Percentiles rank a stretch among this genome's conserved stretches.
These are phyloP conservation scores for Syritta pipiens DNA, from an alignment of 2,888 invertebrate genomes.

Conservation along the genomic window DNA sequence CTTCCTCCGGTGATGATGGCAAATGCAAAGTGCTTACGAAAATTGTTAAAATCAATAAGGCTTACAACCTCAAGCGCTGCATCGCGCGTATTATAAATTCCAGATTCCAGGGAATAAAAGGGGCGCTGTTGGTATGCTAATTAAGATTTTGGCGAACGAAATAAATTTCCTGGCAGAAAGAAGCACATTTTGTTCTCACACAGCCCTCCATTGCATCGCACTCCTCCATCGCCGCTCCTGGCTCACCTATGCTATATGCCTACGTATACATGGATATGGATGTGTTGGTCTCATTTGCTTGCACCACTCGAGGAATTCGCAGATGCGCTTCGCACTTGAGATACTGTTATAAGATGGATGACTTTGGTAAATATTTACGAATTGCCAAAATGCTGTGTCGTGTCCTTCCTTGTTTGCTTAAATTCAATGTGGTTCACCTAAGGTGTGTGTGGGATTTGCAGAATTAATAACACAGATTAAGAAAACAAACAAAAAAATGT, in stretches of 20 bases:
- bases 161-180: slow-evolving; percentile 49
- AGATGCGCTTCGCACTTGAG: slow-evolving; percentile 52
- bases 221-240: not conserved
- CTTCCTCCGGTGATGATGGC: slow-evolving; percentile 56
- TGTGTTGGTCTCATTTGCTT: slow-evolving; percentile 1
- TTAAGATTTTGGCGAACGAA: slow-evolving; percentile 67
- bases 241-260: slow-evolving; percentile 1
- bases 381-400: slow-evolving; percentile 37
- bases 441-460: not conserved
- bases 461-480: slow-evolving; percentile 47
- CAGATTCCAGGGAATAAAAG: slow-evolving; percentile 38
- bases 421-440: slow-evolving; percentile 26
- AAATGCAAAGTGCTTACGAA: slow-evolving; percentile 65
- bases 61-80: slow-evolving; percentile 46
- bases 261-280: slow-evolving; percentile 5
- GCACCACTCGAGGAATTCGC: slow-evolving; percentile 25
- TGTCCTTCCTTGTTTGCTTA: slow-evolving; percentile 34
- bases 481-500: no score
- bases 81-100: slow-evolving; percentile 28
- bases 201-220: not conserved
- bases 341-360: slow-evolving; percentile 50
- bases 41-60: slow-evolving; percentile 68
- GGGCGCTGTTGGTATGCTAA: slow-evolving; percentile 53
- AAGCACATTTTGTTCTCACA: slow-evolving; percentile 34
- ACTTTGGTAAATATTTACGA: slow-evolving; percentile 54